Evolutionary conservation across 1,140 invertebrate genomes (phyloP), one percentile per base, ranked within the genome.

Genomic region (Cyclina sinensis): DNA sequence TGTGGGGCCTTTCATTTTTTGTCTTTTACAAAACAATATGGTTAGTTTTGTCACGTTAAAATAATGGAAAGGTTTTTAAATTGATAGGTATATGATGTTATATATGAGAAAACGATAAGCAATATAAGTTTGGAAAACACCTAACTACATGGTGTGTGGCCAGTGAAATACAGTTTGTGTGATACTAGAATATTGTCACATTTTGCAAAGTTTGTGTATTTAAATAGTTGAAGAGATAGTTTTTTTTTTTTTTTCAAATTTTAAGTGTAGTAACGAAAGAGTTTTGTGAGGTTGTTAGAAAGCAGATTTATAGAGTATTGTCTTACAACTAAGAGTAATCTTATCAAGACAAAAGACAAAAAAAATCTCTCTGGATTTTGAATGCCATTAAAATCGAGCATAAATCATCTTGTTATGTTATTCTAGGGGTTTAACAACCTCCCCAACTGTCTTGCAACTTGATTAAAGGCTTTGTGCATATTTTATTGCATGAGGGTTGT

Each of bases 341-440:
- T n/a, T n/a, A n/a, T 54, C 21, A n/a, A n/a, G 21, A 54, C 12
- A 54, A n/a, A 54, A 54, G 51, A 54, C 51, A 54, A 54, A 18
- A 54, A 54, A 54, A 7, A 54, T 3, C 12, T 3, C 21, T 54
- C 21, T 18, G 18, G 7, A 14, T 18, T 54, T 3, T 27, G 57
- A 62, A 27, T 14, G 4, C 24, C 24, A 62, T 62, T 62, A 62
- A 62, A 62, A 27, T 62, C 3, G 57, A 24, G 57, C n/a, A 24
- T 62, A 62, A 62, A 62, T 62, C 57, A 62, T 24, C 4, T n/a
- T 62, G n/a, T 62, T 11, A 62, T 62, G 57, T 62, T 62, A 62
- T 62, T 62, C 57, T n/a, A 62, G 57, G 57, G 57, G 57, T 62
- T 62, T 62, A 62, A 62, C n/a, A 18, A 62, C 57, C n/a, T 62